Conservation (phyloP, 2,113 vertebrate species). For the Neodontobutis hainanensis region DNA sequence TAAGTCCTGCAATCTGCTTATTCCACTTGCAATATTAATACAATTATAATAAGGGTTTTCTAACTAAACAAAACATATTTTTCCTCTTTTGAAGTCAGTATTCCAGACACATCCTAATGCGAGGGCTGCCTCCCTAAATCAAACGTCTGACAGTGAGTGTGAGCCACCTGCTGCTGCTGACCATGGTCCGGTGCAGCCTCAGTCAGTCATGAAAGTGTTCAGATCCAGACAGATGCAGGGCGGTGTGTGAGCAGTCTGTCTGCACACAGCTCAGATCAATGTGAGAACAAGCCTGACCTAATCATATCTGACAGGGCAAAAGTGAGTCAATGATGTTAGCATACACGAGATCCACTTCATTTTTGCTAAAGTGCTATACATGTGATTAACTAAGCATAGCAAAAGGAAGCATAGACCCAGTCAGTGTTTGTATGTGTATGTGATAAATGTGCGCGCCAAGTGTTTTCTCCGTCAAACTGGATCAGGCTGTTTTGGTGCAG, state of each 20-base stretch:
- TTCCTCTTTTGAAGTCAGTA: slow-evolving; percentile 9
- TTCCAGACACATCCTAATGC: slow-evolving; percentile 3
- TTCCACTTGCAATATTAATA: too few relatives aligned
- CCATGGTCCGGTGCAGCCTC: slow-evolving; percentile 29
- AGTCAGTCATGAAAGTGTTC: slow-evolving; percentile 38
- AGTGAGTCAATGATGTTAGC: slow-evolving; percentile 55
- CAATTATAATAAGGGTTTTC: background rate
- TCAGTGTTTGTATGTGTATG: slow-evolving; percentile 14
- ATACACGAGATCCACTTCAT: slow-evolving; percentile 61
- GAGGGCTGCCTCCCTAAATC: slow-evolving; percentile 12
- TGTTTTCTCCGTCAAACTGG: slow-evolving; percentile 83
- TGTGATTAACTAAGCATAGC: slow-evolving; percentile 60
- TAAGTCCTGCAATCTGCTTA: too few relatives aligned
- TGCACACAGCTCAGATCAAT: slow-evolving; percentile 56
- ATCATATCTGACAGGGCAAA: slow-evolving; percentile 69
- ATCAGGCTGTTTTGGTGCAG: slow-evolving; percentile 76
- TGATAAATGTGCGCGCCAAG: slow-evolving; percentile 76
- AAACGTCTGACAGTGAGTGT: slow-evolving; percentile 19
- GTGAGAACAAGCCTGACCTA: slow-evolving; percentile 56
- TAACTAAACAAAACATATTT: background rate
- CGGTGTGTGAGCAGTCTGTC: slow-evolving; percentile 22
- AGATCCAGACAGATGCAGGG: slow-evolving; percentile 28
- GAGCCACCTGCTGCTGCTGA: slow-evolving; percentile 49
- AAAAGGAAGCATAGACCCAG: slow-evolving; percentile 32
- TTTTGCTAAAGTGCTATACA: slow-evolving; percentile 56